Conservation (phyloP, 1,140 invertebrate species). For the Copidosoma floridanum region DNA sequence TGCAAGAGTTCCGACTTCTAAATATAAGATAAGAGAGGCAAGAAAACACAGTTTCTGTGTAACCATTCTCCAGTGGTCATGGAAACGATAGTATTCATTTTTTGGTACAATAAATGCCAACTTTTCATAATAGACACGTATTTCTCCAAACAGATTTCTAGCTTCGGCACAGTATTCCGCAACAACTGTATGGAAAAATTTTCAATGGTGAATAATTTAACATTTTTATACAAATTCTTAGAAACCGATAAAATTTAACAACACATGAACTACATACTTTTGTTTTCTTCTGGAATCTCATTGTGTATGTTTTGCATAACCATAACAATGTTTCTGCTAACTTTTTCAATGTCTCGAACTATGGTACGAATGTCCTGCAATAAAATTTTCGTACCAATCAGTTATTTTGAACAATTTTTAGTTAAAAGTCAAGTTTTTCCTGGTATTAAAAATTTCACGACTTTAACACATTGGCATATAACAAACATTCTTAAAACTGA, state of each 20-base stretch:
- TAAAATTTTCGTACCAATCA: slow-evolving; percentile 19
- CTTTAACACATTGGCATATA: too few species aligned
- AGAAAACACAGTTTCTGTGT: slow-evolving; percentile 79
- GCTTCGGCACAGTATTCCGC: slow-evolving; percentile 60
- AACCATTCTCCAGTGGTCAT: slow-evolving; percentile 83
- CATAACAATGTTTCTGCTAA: slow-evolving; percentile 66
- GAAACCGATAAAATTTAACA: too few species aligned
- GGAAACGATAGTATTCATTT: slow-evolving; percentile 74
- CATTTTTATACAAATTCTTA: too few species aligned
- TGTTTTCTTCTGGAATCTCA: slow-evolving; percentile 60
- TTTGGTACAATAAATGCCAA: slow-evolving; percentile 62
- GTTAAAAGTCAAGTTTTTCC: neutral
- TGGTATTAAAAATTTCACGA: too few species aligned
- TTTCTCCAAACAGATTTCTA: slow-evolving; percentile 59
- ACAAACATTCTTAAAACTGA: too few species aligned
- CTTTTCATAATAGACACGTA: slow-evolving; percentile 60
- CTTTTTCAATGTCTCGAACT: slow-evolving; percentile 70
- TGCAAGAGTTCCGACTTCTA: slow-evolving; percentile 75
- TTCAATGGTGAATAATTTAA: slow-evolving; percentile 14
- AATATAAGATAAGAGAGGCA: slow-evolving; percentile 74
- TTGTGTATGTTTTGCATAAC: slow-evolving; percentile 73
- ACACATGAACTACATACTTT: slow-evolving; percentile 36
- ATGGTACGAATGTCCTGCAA: slow-evolving; percentile 67
- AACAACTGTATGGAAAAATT: slow-evolving; percentile 55
- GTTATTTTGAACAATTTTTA: too few species aligned